Evolutionary conservation across 2,888 invertebrate genomes (phyloP).

Genomic region (Venustoraphidia nigricollis): DNA sequence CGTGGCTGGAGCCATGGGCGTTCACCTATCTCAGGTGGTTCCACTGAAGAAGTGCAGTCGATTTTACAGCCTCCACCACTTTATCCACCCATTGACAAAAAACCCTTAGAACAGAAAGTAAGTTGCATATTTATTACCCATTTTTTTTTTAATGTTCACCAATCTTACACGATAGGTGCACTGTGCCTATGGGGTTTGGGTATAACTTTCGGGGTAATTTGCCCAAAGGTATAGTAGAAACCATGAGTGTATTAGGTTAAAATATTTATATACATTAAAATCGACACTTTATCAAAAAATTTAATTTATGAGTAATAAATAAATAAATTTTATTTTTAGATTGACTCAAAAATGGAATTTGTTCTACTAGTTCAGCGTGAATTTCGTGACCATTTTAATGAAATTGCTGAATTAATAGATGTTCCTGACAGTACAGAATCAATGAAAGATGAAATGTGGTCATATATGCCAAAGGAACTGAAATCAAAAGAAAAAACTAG

Average conservation of each 20-base stretch:
- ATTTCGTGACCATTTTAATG: conserved; percentile 3
- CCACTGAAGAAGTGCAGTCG: conserved; percentile 19
- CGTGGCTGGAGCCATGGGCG: conserved; percentile 29
- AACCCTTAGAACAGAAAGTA: conserved; percentile 16
- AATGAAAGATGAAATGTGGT: not conserved
- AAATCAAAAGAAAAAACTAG: conserved; percentile 3
- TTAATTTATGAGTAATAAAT: not conserved
- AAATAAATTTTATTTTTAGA: not conserved
- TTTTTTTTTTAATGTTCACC: not conserved
- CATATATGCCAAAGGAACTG: conserved; percentile 3
- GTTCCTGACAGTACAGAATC: not conserved
- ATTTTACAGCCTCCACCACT: conserved; percentile 26
- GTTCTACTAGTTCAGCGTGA: conserved; percentile 1
- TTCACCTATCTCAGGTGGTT: conserved; percentile 14
- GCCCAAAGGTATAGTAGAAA: no score
- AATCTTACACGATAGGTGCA: no score
- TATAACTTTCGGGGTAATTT: no score
- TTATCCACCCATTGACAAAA: conserved; percentile 23
- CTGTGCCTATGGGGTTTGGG: no score
- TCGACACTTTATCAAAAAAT: not conserved
- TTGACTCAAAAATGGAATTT: conserved; percentile 3
- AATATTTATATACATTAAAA: not conserved
- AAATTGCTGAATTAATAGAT: conserved; percentile 1
- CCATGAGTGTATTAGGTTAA: not conserved
- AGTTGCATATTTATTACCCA: not conserved